phyloP scores from a whole-genome alignment of 2,797 vertebrate species.

The Sphenopsis melanotis region DNA sequence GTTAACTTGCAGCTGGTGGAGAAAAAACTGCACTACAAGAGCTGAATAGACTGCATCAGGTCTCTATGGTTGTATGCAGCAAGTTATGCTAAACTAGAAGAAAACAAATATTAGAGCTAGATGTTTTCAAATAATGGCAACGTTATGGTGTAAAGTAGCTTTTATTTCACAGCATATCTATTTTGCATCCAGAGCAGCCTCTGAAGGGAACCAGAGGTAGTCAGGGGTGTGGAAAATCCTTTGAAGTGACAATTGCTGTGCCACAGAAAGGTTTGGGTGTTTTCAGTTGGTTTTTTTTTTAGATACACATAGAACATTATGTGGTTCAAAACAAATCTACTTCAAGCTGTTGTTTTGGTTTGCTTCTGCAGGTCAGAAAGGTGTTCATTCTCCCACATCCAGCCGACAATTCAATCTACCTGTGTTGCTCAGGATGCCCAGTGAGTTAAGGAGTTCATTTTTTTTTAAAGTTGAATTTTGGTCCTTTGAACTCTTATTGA shows the following conservation, averaged over 20 bases:
- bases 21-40: not conserved
- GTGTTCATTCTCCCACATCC: not conserved
- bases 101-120: not conserved
- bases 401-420: not conserved
- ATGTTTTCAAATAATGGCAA: not conserved
- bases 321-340: not conserved
- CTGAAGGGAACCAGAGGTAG: not conserved
- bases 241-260: not conserved
- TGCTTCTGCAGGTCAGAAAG: not conserved
- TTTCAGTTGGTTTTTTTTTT: not conserved
- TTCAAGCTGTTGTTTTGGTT: not conserved
- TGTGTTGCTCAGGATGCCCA: not conserved
- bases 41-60: not conserved
- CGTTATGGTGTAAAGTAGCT: not conserved
- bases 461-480: not conserved
- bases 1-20: not conserved
- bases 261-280: not conserved
- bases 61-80: not conserved
- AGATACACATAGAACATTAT: not conserved
- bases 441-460: not conserved
- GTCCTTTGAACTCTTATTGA: not conserved
- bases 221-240: not conserved
- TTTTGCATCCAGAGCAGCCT: not conserved
- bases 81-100: not conserved
- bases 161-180: not conserved